Percentiles rank a stretch among this genome's conserved stretches.
Evolutionary conservation across 2,797 vertebrate species (phyloP).

Genomic region (Microcaecilia unicolor): DNA sequence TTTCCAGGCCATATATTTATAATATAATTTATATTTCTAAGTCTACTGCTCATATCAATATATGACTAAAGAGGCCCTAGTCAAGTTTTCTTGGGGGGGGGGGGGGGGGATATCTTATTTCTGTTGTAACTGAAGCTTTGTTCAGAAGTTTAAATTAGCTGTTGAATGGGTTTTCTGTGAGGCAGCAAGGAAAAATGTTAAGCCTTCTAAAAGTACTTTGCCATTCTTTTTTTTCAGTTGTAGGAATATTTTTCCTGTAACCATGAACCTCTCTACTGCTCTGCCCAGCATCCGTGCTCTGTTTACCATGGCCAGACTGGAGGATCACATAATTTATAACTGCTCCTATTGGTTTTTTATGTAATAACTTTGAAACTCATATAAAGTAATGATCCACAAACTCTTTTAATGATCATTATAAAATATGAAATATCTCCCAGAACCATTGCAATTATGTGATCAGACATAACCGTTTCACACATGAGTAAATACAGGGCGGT

Average conservation of each 20-base stretch:
- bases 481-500: conserved; percentile 69
- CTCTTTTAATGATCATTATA: conserved; percentile 81
- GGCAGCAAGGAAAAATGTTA: conserved; percentile 26
- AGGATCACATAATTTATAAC: conserved; percentile 66
- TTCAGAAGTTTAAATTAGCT: conserved; percentile 16
- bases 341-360: conserved; percentile 68
- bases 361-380: conserved; percentile 77
- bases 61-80: too few relatives aligned
- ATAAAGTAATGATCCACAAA: conserved; percentile 79
- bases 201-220: conserved; percentile 19
- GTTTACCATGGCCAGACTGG: conserved; percentile 62
- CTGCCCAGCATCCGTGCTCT: conserved; percentile 49
- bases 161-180: conserved; percentile 28
- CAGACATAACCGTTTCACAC: conserved; percentile 75
- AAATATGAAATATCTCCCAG: conserved; percentile 76
- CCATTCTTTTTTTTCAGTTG: conserved; percentile 18
- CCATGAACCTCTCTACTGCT: conserved; percentile 42
- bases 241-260: conserved; percentile 34
- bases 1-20: too few relatives aligned
- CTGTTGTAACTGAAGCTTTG: conserved; percentile 27
- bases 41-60: too few relatives aligned
- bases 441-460: conserved; percentile 71
- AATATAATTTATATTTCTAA: too few relatives aligned
- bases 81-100: too few relatives aligned
- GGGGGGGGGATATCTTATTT: too few relatives aligned